Percentiles rank a stretch among this genome's conserved stretches.
Conservation (phyloP, 2,888 invertebrate species). For the Eupithecia abbreviata region DNA sequence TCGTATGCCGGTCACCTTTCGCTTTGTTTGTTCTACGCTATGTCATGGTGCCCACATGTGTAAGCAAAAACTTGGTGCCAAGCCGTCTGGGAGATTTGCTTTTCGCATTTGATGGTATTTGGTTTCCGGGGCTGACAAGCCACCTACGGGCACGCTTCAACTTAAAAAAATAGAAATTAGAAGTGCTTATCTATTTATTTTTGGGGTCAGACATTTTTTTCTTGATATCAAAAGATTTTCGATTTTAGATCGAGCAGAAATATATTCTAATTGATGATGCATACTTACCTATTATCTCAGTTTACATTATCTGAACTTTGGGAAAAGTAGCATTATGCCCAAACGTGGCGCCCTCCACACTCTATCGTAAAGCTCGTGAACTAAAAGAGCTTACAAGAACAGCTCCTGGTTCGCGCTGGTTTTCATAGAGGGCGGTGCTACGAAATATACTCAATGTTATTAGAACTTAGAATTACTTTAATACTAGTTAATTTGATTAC, state of each 20-base stretch:
- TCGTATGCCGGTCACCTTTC: slow-evolving; percentile 40
- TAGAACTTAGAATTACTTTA: background rate
- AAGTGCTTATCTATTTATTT: background rate
- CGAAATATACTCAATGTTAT: slow-evolving; percentile 16
- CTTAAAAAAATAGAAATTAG: background rate
- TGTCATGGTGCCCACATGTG: slow-evolving; percentile 29
- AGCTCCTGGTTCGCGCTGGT: slow-evolving; percentile 57
- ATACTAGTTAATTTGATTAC: background rate
- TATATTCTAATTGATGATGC: background rate
- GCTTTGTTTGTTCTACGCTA: slow-evolving; percentile 48
- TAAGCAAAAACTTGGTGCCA: slow-evolving; percentile 71
- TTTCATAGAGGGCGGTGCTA: slow-evolving; percentile 63
- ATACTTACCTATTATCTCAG: background rate
- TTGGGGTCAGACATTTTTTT: background rate
- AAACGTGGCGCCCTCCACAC: slow-evolving; percentile 61
- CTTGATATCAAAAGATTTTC: background rate
- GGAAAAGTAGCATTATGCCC: slow-evolving; percentile 2
- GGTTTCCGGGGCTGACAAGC: slow-evolving; percentile 39
- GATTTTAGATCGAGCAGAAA: background rate
- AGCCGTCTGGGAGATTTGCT: slow-evolving; percentile 60
- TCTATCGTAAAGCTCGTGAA: slow-evolving; percentile 54
- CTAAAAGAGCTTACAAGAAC: slow-evolving; percentile 54
- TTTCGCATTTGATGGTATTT: slow-evolving; percentile 40
- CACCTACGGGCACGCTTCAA: slow-evolving; percentile 21
- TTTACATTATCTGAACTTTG: background rate